Percentiles rank a stretch among this genome's conserved stretches.
These are phyloP conservation scores for Heloderma charlesbogerti DNA, from an alignment of 2,113 vertebrate genomes.

Conservation along the genomic window DNA sequence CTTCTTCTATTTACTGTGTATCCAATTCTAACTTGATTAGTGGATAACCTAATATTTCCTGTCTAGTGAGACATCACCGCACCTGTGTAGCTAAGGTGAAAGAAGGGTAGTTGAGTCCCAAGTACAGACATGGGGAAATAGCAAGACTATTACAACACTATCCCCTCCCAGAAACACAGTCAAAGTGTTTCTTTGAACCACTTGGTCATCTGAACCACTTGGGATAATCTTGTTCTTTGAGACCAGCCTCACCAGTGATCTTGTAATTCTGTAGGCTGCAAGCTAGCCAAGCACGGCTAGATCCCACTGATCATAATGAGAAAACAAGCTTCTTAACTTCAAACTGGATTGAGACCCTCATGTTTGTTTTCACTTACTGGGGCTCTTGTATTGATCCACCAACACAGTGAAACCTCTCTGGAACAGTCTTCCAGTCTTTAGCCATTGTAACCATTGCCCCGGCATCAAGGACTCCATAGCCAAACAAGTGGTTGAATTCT, in stretches of 20 bases:
- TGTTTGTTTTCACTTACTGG: constrained; percentile 83
- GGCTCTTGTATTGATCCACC: constrained; percentile 92
- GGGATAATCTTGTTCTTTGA: background rate
- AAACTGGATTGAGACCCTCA: background rate
- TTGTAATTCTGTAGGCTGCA: background rate
- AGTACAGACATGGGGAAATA: no score
- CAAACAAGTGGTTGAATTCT: constrained; percentile 98
- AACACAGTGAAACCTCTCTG: constrained; percentile 96
- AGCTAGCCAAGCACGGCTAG: background rate
- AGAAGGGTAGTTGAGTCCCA: background rate
- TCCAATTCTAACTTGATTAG: no score
- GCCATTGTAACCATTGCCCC: constrained; percentile 99
- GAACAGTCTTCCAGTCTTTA: constrained; percentile 96
- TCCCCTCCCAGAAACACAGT: background rate
- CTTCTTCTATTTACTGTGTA: no score
- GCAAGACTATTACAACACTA: background rate
- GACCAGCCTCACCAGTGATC: background rate
- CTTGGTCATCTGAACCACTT: background rate
- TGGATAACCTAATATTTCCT: no score
- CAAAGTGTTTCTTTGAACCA: background rate
- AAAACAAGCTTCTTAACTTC: background rate
- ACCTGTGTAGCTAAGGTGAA: no score
- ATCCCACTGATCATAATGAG: background rate
- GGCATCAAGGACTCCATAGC: constrained; percentile 95
- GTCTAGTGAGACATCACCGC: no score